These are phyloP conservation scores for Limnephilus rhombicus DNA, from an alignment of 2,888 invertebrate genomes.

Conservation along the genomic window DNA sequence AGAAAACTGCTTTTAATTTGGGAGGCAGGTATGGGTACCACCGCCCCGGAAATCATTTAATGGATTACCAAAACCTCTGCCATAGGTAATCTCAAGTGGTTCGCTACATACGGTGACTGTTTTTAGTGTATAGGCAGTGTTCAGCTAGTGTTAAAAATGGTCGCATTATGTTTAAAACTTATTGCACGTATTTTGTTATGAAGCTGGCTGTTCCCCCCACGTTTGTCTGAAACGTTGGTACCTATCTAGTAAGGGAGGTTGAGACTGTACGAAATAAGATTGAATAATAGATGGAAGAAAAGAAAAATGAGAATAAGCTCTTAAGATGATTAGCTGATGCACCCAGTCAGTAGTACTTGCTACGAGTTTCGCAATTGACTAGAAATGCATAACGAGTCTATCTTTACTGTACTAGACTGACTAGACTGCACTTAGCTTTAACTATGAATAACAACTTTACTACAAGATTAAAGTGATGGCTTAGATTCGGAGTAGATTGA, in stretches of 20 bases:
- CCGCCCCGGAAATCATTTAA: too few species aligned
- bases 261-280: neutral
- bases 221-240: too few species aligned
- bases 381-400: neutral
- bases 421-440: neutral
- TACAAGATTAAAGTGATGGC: neutral
- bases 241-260: neutral
- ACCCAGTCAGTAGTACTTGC: neutral
- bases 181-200: too few species aligned
- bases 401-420: neutral
- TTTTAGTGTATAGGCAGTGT: too few species aligned
- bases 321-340: neutral
- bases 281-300: neutral
- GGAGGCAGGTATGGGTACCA: too few species aligned
- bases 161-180: too few species aligned
- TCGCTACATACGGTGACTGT: too few species aligned
- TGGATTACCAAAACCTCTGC: too few species aligned
- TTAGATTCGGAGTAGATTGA: neutral
- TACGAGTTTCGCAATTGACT: neutral
- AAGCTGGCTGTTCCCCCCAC: too few species aligned
- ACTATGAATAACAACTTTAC: neutral
- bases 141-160: too few species aligned
- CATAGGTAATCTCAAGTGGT: too few species aligned
- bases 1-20: too few species aligned
- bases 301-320: neutral